Evolutionary conservation across 2,113 vertebrate genomes (phyloP), one percentile per base, ranked within the genome.

Genomic region (Myrmophylax atrothorax): DNA sequence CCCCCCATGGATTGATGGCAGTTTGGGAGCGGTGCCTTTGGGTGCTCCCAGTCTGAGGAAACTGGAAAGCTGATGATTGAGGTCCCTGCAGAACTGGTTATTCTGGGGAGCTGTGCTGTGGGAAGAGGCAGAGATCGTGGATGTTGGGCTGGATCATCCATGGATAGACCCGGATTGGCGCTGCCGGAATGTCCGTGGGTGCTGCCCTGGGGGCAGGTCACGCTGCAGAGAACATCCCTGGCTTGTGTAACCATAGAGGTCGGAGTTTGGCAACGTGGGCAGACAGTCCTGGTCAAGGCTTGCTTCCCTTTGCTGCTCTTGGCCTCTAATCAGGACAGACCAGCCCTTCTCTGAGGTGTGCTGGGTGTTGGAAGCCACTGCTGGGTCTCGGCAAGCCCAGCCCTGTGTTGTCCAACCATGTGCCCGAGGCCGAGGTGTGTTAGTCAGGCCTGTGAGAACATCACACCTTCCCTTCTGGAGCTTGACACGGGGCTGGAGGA

Each of bases 151-250:
- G 47, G 12, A 14, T 73, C 58, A 19, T 58, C 52, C 15, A 1
- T 10, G 44, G 62, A 19, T 58, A 38, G 16, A 1, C 31, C 63
- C 11, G 13, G 31, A 13, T 10, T 0, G 2, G 49, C 0, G 1
- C 78, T 83, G 44, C 24, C 37, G 31, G n/a, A 29, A 1, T 1
- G 2, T 23, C 31, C 5, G 7, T 13, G 40, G 46, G 33, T 25
- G 58, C 37, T 64, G 78, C 5, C 17, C 0, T 18, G 52, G 14
- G 38, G 56, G 33, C 7, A 66, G 91, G 40, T 66, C 35, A 9
- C 1, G 1, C 64, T 60, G 62, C 31, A 38, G 24, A 18, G 66
- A 72, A 8, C 0, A 0, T 19, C n/a, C 0, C 0, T n/a, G n/a
- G 50, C 62, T 83, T 62, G 58, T 20, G 40, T 24, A 38, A 64